phyloP scores from a whole-genome alignment of 2,113 vertebrate genomes.

The Clinocottus analis region DNA sequence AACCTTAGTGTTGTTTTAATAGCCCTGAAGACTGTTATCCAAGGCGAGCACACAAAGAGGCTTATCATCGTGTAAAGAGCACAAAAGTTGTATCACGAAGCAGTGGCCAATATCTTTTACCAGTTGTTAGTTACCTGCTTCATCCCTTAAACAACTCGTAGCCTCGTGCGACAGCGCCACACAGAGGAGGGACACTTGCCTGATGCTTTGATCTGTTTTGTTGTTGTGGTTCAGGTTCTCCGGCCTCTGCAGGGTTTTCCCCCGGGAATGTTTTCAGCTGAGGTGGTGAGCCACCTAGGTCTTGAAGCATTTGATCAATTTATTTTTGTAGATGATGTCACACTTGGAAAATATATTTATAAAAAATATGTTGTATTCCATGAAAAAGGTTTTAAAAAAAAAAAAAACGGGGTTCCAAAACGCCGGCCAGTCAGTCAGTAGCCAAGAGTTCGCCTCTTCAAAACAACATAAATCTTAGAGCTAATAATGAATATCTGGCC shows the following conservation, averaged over 20 bases:
- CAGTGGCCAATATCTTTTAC: slow-evolving; percentile 13
- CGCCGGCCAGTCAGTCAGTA: not conserved
- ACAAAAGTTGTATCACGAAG: not conserved
- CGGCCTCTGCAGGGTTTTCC: slow-evolving; percentile 25
- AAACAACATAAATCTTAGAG: slow-evolving; percentile 13
- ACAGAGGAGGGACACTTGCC: not conserved
- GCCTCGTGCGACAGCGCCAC: not conserved
- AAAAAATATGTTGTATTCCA: not conserved
- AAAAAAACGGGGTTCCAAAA: too few species aligned
- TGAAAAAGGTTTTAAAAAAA: not conserved
- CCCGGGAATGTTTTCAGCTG: not conserved
- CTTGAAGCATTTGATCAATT: slow-evolving; percentile 4
- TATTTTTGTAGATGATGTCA: not conserved
- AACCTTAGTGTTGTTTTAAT: not conserved
- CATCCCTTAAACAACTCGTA: not conserved
- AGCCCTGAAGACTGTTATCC: not conserved
- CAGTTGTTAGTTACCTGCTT: not conserved
- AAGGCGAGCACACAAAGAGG: not conserved
- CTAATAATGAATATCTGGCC: not conserved
- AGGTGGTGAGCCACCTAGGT: slow-evolving; percentile 28
- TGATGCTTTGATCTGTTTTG: slow-evolving; percentile 31
- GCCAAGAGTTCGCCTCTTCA: slow-evolving; percentile 26
- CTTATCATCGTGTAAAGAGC: not conserved
- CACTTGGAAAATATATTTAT: too few species aligned
- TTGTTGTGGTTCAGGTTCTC: slow-evolving; percentile 45